Evolutionary conservation across 2,888 invertebrate species (phyloP).

Genomic region (Teleiodes luculella): DNA sequence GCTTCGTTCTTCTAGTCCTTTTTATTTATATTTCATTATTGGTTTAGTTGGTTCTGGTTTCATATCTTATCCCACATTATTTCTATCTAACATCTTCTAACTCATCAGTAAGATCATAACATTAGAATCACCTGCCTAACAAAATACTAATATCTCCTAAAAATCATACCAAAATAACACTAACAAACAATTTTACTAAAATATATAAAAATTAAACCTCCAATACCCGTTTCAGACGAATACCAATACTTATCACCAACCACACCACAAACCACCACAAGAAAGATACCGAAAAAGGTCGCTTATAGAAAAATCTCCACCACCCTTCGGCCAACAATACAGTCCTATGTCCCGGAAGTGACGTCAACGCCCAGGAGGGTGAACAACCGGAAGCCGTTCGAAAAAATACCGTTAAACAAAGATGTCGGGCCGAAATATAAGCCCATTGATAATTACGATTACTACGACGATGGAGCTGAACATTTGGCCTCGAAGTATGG

Average conservation of each 20-base stretch:
- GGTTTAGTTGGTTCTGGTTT: too few species aligned
- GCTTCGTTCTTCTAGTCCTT: neutral
- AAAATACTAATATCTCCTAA: neutral
- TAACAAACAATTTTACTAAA: conserved; percentile 12
- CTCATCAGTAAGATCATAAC: too few species aligned
- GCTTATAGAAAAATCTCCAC: conserved; percentile 57
- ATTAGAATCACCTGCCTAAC: neutral
- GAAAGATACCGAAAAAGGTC: conserved; percentile 53
- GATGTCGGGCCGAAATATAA: conserved; percentile 37
- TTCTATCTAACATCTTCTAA: too few species aligned
- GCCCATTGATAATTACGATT: conserved; percentile 80
- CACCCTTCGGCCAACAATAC: conserved; percentile 44
- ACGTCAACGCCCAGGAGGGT: conserved; percentile 32
- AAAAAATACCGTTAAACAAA: conserved; percentile 41
- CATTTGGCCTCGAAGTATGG: conserved; percentile 65
- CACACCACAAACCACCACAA: conserved; percentile 46
- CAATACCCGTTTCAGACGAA: conserved; percentile 48
- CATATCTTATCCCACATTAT: too few species aligned
- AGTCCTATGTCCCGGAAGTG: conserved; percentile 18
- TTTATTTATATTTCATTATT: neutral
- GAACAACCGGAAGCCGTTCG: conserved; percentile 47
- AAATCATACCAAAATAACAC: neutral
- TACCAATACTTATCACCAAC: conserved; percentile 69
- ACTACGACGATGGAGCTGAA: conserved; percentile 83
- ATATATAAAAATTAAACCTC: neutral